Evolutionary conservation across 2,888 invertebrate species (phyloP), one percentile per base, ranked within the genome.

Genomic region (Scelioninae gen. 1): DNA sequence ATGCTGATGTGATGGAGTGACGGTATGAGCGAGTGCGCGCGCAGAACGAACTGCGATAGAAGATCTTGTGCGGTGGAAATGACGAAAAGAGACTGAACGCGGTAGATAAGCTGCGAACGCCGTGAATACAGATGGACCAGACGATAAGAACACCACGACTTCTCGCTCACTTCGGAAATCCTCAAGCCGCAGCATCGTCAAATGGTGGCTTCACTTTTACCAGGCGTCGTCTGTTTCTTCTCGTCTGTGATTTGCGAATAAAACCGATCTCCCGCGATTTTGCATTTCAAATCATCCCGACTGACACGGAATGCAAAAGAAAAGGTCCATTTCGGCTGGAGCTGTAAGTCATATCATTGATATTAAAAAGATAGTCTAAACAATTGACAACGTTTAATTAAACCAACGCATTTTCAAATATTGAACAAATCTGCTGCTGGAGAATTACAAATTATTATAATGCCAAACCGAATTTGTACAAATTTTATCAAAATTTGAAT

Each of bases 81-180:
- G 74, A 66, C 68, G 55, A 68, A 68, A 63, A 80, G 85, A 87
- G 85, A 83, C 45, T 53, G 86, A 77, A 83, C 68, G 82, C 84
- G 82, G 71, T 58, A 88, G 90, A 90, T 90, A 90, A 90, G 88
- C 86, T 83, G 86, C 87, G 86, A 88, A 87, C 85, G 86, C 85
- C 81, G 89, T 90, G 91, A 91, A 91, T 91, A 89, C 91, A 91
- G 91, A 91, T 91, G 89, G 91, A 89, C 89, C 85, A 47, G 72
- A 74, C 85, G 90, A 91, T 91, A 91, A 89, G 86, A 82, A 74
- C 77, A 68, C 40, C 53, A 58, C 32, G 82, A 82, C 74, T 77
- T 74, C 85, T 87, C 87, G 86, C 88, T 89, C 89, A 86, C 81
- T 81, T 75, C 69, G 82, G 62, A 72, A 80, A 75, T 76, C 77